These are phyloP conservation scores for Chamaetylas fuelleborni DNA, from an alignment of 2,113 vertebrate genomes.

Conservation along the genomic window DNA sequence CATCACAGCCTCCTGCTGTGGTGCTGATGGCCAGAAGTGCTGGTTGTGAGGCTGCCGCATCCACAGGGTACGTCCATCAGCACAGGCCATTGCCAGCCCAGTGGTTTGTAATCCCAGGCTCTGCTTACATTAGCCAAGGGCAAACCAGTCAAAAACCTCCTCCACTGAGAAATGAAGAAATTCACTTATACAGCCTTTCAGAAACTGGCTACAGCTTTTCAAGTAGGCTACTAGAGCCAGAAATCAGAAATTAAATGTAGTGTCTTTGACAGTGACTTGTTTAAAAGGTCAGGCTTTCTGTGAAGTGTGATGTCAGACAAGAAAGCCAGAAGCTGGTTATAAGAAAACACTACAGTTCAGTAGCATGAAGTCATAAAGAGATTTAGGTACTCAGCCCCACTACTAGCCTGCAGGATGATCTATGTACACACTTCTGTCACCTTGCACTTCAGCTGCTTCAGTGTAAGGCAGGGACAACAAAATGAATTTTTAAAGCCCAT, in stretches of 20 bases:
- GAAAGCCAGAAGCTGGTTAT: not conserved
- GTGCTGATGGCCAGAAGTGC: slow-evolving; percentile 42
- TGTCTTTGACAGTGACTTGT: not conserved
- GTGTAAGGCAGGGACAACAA: not conserved
- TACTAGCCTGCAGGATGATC: not conserved
- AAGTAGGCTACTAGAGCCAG: not conserved
- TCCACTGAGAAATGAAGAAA: not conserved
- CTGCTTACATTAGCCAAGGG: slow-evolving; percentile 25
- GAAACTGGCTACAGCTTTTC: not conserved
- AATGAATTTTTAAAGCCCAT: not conserved
- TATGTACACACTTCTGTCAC: rapidly evolving
- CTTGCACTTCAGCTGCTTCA: not conserved
- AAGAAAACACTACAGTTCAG: not conserved
- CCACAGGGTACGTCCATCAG: not conserved
- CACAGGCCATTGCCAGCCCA: slow-evolving; percentile 6
- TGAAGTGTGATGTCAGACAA: not conserved
- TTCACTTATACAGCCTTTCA: not conserved
- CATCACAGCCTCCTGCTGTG: slow-evolving; percentile 16
- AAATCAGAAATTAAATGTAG: not conserved
- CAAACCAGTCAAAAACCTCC: slow-evolving; percentile 19
- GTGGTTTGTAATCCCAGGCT: not conserved
- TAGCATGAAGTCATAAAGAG: not conserved
- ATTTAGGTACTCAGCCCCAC: not conserved
- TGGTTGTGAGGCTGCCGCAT: not conserved
- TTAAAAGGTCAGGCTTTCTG: not conserved